These are phyloP conservation scores for Anguilla japonica DNA, from an alignment of 2,113 vertebrate species.

Conservation along the genomic window DNA sequence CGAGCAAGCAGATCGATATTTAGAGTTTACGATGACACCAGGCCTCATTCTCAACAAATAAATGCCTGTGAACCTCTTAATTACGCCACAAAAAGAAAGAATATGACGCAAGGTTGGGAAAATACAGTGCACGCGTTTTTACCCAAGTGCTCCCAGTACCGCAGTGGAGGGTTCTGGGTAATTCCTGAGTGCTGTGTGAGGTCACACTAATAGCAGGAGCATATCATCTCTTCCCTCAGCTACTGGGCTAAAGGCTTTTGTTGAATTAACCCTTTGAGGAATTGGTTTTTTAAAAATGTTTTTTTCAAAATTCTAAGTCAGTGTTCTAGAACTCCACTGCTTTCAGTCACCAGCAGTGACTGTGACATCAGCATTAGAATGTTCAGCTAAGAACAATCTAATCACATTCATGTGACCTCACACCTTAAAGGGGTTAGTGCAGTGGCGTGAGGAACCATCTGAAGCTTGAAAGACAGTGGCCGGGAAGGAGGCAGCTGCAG, in stretches of 20 bases:
- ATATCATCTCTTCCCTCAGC: neutral
- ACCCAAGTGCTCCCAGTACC: neutral
- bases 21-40: neutral
- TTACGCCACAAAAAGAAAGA: neutral
- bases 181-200: neutral
- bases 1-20: neutral
- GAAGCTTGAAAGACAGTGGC: slow-evolving; percentile 39
- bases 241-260: neutral
- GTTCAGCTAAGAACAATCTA: no score
- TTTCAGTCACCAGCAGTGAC: no score
- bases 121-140: neutral
- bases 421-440: neutral
- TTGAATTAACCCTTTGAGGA: neutral
- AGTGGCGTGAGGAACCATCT: neutral
- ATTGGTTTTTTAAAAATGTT: no score
- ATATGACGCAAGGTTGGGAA: neutral
- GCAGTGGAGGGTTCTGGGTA: neutral
- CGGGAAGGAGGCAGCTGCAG: slow-evolving; percentile 35
- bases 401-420: no score
- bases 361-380: no score
- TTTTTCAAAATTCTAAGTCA: no score
- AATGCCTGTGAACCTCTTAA: neutral
- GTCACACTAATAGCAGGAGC: neutral
- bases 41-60: neutral
- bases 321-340: no score